Evolutionary conservation across 2,888 invertebrate genomes (phyloP).

Genomic region (Trachelus iudaicus): DNA sequence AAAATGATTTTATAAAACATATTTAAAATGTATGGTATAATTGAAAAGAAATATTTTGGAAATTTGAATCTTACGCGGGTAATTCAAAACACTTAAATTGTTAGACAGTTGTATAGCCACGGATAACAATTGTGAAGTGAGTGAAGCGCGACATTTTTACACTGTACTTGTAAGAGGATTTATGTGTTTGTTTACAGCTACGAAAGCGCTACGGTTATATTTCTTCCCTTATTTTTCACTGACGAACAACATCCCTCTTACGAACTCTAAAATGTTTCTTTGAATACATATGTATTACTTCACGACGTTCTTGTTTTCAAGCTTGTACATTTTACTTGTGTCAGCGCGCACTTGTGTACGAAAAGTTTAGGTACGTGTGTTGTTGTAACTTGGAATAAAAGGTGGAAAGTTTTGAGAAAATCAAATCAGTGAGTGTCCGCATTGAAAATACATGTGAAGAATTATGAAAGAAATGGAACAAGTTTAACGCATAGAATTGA

Average conservation of each 20-base stretch:
- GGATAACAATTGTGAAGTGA: background rate
- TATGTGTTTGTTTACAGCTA: slow-evolving; percentile 39
- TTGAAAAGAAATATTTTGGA: background rate
- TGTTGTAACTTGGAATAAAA: background rate
- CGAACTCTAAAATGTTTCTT: background rate
- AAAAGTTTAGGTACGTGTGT: background rate
- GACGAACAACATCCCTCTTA: background rate
- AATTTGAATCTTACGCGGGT: background rate
- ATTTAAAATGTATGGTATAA: background rate
- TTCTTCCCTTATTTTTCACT: background rate
- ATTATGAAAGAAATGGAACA: background rate
- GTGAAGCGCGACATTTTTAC: background rate
- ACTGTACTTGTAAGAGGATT: slow-evolving; percentile 19
- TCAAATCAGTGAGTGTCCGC: background rate
- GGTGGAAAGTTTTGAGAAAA: background rate
- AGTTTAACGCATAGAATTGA: background rate
- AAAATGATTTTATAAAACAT: background rate
- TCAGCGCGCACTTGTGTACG: background rate
- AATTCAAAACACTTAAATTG: background rate
- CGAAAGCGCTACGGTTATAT: background rate
- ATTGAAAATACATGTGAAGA: background rate
- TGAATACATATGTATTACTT: background rate
- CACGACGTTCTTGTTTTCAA: background rate
- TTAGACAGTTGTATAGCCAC: background rate
- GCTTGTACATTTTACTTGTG: background rate